These are phyloP conservation scores for Anguilla japonica DNA, from an alignment of 2,113 vertebrate genomes.

Conservation along the genomic window DNA sequence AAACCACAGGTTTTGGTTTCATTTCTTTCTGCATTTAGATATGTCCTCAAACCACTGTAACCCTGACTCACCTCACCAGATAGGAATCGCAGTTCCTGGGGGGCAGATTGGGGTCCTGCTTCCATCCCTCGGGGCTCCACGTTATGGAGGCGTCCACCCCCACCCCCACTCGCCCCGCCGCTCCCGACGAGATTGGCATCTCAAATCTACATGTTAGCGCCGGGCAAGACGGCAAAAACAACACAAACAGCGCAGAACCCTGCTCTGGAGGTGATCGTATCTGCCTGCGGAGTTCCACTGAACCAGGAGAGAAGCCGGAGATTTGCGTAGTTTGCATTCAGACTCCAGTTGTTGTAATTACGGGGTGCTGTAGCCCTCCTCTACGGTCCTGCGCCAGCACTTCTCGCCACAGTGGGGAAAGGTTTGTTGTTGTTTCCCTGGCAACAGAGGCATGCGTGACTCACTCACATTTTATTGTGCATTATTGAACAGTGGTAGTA, in stretches of 20 bases:
- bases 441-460: constrained; percentile 51
- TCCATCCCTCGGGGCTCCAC: constrained; percentile 51
- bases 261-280: neutral
- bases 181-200: constrained; percentile 65
- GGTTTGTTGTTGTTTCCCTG: constrained; percentile 71
- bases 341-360: constrained; percentile 3
- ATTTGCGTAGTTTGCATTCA: neutral
- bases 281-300: neutral
- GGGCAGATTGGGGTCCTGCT: constrained; percentile 20
- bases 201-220: constrained; percentile 29
- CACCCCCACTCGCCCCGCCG: constrained; percentile 49
- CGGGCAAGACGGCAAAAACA: neutral
- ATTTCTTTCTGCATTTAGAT: neutral
- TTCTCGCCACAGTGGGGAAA: neutral
- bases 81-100: constrained; percentile 65
- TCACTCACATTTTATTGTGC: neutral
- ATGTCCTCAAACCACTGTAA: neutral
- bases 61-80: constrained; percentile 68
- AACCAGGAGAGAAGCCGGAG: neutral
- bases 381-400: constrained; percentile 24
- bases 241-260: constrained; percentile 8
- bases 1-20: neutral
- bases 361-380: neutral
- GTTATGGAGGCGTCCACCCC: constrained; percentile 35
- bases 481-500: neutral